Conservation (phyloP, 64 coral and sea anemone species). For the Actinia equina region DNA sequence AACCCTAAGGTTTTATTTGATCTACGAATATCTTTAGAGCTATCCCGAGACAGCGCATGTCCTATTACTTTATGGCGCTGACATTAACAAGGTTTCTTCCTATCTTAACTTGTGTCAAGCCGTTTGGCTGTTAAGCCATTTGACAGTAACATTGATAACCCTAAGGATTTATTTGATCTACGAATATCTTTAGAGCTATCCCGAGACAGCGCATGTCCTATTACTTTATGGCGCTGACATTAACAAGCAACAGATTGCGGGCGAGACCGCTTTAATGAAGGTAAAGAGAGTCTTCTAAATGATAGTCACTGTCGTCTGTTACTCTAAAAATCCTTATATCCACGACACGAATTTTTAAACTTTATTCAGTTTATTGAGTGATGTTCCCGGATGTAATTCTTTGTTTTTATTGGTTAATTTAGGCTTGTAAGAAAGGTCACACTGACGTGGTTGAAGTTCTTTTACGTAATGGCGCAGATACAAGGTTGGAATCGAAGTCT, state of each 20-base stretch:
- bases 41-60: constrained; percentile 51
- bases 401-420: not conserved
- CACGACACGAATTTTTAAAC: not conserved
- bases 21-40: constrained; percentile 29
- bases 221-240: constrained; percentile 58
- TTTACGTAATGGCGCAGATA: constrained; percentile 53
- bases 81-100: not conserved
- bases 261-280: constrained; percentile 88
- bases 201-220: constrained; percentile 52
- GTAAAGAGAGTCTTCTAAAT: not conserved
- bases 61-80: constrained; percentile 50
- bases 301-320: no score
- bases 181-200: constrained; percentile 42
- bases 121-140: not conserved
- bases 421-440: constrained; percentile 86
- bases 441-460: constrained; percentile 50
- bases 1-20: not conserved
- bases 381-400: not conserved
- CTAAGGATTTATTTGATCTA: not conserved
- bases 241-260: constrained; percentile 55
- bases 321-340: no score
- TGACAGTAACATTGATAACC: not conserved
- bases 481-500: constrained; percentile 51
- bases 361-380: not conserved
- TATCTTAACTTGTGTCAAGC: not conserved